These are phyloP conservation scores for Sparus aurata DNA, from an alignment of 2,797 vertebrate species.

Conservation along the genomic window DNA sequence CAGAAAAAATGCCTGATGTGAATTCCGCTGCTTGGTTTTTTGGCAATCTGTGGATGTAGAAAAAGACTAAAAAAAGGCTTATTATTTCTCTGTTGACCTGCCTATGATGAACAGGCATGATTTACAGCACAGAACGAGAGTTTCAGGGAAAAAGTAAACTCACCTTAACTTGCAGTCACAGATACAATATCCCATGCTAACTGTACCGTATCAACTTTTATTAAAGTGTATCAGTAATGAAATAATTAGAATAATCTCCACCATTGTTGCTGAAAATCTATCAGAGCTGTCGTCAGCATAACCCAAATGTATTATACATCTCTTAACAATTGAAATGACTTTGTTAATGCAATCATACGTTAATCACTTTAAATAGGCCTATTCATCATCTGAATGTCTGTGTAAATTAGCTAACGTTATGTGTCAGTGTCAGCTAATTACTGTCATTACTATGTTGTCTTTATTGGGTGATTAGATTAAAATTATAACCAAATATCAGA, in stretches of 20 bases:
- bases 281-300: too few relatives aligned
- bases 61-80: neutral
- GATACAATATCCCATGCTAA: neutral
- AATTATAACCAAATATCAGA: neutral
- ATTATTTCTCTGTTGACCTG: neutral
- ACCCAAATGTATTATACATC: neutral
- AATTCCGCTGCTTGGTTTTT: too few relatives aligned
- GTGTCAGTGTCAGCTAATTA: neutral
- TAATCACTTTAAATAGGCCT: neutral
- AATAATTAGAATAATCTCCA: slow-evolving; percentile 1
- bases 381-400: neutral
- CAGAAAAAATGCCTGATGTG: too few relatives aligned
- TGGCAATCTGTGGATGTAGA: neutral
- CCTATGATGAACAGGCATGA: neutral
- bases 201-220: neutral
- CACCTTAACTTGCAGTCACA: neutral
- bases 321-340: neutral
- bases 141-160: neutral
- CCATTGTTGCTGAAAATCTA: neutral
- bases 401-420: neutral
- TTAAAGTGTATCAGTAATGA: neutral
- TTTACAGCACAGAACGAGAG: neutral
- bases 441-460: neutral
- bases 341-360: neutral
- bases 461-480: neutral